These are phyloP conservation scores for Zoanthus sansibaricus DNA, from an alignment of 92 coral and sea anemone species.

Conservation along the genomic window DNA sequence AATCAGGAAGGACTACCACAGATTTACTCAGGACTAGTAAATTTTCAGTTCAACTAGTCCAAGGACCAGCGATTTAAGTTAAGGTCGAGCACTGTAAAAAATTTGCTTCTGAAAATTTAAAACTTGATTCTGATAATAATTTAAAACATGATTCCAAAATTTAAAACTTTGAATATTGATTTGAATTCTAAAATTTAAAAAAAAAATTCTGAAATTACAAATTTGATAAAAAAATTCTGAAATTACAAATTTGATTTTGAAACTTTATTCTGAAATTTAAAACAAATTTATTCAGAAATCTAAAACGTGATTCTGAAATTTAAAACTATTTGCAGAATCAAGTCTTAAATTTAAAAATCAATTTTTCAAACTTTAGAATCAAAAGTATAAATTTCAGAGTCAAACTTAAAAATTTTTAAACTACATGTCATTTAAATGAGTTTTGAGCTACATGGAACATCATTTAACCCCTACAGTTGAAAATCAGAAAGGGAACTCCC, in stretches of 20 bases:
- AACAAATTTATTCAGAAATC: not conserved
- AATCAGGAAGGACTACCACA: conserved; percentile 62
- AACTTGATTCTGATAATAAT: not conserved
- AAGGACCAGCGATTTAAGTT: conserved; percentile 62
- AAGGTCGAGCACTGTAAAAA: conserved; percentile 50
- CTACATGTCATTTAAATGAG: not conserved
- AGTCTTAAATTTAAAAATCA: not conserved
- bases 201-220: not conserved
- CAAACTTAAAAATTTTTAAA: conserved; percentile 1
- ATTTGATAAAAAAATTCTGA: too few species aligned
- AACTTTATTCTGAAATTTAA: not conserved
- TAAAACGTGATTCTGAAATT: not conserved
- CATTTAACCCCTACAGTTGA: not conserved
- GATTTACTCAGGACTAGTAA: conserved; percentile 63
- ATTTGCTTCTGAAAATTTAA: not conserved
- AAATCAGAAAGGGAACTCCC: not conserved
- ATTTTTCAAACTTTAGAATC: conserved; percentile 1
- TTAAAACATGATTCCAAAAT: too few species aligned
- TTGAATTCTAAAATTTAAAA: not conserved
- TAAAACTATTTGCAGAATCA: not conserved
- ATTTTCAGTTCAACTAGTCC: conserved; percentile 60
- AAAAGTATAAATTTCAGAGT: conserved; percentile 1
- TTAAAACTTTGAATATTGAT: too few species aligned
- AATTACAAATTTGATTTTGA: too few species aligned
- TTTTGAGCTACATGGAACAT: conserved; percentile 1